Evolutionary conservation across 2,797 vertebrate species (phyloP), one percentile per base, ranked within the genome.

Genomic region (Malurus splendens): DNA sequence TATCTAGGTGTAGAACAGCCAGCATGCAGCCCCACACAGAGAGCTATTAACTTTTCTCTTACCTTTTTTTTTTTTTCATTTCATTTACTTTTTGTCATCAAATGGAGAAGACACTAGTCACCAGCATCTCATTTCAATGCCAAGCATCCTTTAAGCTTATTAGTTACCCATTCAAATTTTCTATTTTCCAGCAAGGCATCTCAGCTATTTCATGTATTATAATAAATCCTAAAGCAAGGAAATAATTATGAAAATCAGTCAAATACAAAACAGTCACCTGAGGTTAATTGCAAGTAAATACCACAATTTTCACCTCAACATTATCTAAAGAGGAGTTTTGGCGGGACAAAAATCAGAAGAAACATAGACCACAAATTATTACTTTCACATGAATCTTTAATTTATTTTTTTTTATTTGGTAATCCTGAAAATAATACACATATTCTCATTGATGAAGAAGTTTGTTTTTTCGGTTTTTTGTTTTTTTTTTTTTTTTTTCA

Each of bases 361-460:
- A 62, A 30, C 1, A 24, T 7, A 55, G 7, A 71, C 3, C 0
- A 3, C 2, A 33, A 41, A 18, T 15, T 19, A 50, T 13, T 20
- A 16, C 38, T 72, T 82, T 73, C 9, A n/a, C 6, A 14, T 4
- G 3, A 78, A 56, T 27, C 1, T 38, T 54, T 56, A 25, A 4
- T 30, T 36, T n/a, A n/a, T n/a, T 30, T 23, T 18, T 73, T 4
- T 61, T 14, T 56, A 3, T 47, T 18, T 12, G 2, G 3, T 51
- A 3, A 2, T 65, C 4, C 47, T n/a, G 27, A 44, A 72, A 77
- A 42, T 17, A 13, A 68, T 36, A 10, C 2, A 47, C 3, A 38
- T 47, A 68, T 33, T 65, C 3, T 17, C 2, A n/a, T 61, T 88
- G 36, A 22, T 57, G 22, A 88, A 62, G 7, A 66, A 1, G 2